Base-by-base conservation (phyloP, 2,888 invertebrate species). In the Dione juno region DNA sequence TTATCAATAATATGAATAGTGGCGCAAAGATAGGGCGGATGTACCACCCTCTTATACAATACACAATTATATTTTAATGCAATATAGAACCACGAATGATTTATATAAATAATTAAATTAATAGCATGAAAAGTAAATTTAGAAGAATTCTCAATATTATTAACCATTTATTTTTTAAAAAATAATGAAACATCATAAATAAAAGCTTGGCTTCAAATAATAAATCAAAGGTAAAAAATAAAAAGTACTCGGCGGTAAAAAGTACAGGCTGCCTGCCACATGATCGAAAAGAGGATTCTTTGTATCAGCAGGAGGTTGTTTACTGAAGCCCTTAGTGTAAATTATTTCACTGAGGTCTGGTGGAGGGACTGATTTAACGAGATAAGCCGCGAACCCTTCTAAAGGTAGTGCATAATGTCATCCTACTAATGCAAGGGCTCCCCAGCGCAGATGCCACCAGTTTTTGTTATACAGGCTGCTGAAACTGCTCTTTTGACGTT, bases 341-440 rank as follows among this genome's bases (percentile, higher is more conserved):
- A 89, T 86, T 85, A 87, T 86, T 86, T 85, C 76, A 81, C 84
- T 80, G 81, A 78, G 78, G 77, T 75, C 74, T 78, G 77, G 75
- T 73, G 81, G 79, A 81, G 81, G 76, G 76, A 74, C 74, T 87
- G 90, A 90, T 91, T 86, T 87, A 88, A 87, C 86, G 84, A 88
- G 90, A 91, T 92, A 91, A 89, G 86, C 87, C 84, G 81, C 84
- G 86, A 84, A 88, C 90, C 90, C 90, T 88, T 85, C 84, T 82
- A 74, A 72, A 74, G 86, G 83, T 86, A 89, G 88, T 92, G 92
- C 92, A 93, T 93, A 92, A 93, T 85, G 88, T 88, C 92, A 88
- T 92, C 92, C 93, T 88, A 78, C 85, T 92, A 93, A 92, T 92
- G 92, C 89, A 87, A 84, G 87, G 89, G 88, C 86, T 87, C 87